Percentiles rank a stretch among this genome's conserved stretches.
Conservation (phyloP, 2,797 vertebrate genomes). For the Cephalopachus bancanus region DNA sequence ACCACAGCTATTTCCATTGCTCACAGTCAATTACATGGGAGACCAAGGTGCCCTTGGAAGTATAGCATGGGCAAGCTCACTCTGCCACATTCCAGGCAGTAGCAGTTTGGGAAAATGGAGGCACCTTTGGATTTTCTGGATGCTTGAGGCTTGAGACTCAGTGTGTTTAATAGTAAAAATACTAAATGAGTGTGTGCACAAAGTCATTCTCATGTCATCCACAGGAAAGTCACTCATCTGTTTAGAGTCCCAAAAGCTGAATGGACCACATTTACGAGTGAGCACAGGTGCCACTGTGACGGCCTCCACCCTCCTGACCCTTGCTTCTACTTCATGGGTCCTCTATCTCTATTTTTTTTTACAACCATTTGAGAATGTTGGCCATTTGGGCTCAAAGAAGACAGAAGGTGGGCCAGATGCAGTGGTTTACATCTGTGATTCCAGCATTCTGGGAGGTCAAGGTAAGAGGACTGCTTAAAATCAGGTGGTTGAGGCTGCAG, state of each 20-base stretch:
- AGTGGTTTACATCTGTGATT: too few species aligned
- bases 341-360: neutral
- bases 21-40: conserved; percentile 65
- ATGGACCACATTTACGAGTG: neutral
- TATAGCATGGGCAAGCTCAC: accelerated
- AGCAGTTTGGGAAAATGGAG: neutral
- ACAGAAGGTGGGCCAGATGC: neutral
- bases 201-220: neutral
- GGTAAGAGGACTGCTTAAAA: too few species aligned
- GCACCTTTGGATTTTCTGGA: neutral
- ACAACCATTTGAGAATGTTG: neutral
- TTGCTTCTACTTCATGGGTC: neutral
- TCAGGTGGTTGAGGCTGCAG: too few species aligned
- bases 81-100: neutral
- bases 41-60: conserved; percentile 63
- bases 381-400: neutral
- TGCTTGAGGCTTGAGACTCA: neutral
- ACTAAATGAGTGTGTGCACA: too few species aligned
- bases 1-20: conserved; percentile 81
- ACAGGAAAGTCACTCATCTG: neutral
- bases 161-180: neutral
- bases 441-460: too few species aligned
- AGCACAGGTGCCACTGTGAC: neutral
- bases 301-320: neutral
- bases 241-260: neutral